phyloP scores from a whole-genome alignment of 2,113 vertebrate genomes.

The Bubalus kerabau region DNA sequence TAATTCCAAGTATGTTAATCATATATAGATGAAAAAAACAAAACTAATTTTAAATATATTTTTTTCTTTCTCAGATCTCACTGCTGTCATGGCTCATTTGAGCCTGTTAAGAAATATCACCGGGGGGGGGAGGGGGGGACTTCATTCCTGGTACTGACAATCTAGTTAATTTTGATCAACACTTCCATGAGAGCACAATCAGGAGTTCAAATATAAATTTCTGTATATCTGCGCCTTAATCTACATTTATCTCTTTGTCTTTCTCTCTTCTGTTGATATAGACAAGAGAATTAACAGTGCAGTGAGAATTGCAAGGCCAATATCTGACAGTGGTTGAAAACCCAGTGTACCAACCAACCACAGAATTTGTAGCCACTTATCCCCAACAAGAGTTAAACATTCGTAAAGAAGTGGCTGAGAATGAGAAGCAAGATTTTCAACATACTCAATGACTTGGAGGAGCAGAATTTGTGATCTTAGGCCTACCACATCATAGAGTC shows the following conservation, averaged over 20 bases:
- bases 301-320: neutral
- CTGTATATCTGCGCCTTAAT: neutral
- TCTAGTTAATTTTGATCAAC: neutral
- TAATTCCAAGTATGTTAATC: neutral
- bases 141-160: neutral
- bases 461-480: neutral
- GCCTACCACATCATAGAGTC: neutral
- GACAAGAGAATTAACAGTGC: neutral
- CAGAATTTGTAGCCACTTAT: neutral
- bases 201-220: neutral
- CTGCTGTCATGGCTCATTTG: neutral
- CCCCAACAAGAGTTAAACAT: neutral
- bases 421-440: neutral
- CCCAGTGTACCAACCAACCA: neutral
- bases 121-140: rapidly evolving
- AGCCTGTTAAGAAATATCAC: neutral
- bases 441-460: neutral
- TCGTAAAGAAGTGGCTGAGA: neutral
- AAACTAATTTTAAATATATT: neutral
- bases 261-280: neutral
- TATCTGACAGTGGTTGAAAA: neutral
- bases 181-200: neutral
- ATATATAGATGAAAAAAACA: neutral
- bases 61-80: neutral
- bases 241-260: neutral